Evolutionary conservation across 1,140 invertebrate species (phyloP).

Genomic region (Eciton burchellii): DNA sequence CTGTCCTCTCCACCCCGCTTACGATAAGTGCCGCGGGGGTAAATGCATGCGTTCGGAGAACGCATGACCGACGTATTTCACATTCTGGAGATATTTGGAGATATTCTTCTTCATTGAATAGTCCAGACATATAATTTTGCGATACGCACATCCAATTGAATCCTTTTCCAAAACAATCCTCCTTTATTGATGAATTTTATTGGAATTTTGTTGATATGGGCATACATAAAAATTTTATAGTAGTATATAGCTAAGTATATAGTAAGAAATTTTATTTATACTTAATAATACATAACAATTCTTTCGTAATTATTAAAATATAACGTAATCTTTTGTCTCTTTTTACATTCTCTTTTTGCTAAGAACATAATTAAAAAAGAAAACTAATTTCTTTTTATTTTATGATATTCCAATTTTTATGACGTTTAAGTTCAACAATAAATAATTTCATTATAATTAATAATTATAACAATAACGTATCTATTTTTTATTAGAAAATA

Average conservation of each 20-base stretch:
- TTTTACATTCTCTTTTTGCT: too few species aligned
- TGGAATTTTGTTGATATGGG: neutral
- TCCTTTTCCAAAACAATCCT: neutral
- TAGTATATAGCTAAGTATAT: too few species aligned
- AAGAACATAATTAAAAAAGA: too few species aligned
- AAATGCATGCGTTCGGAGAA: constrained; percentile 73
- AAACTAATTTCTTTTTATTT: too few species aligned
- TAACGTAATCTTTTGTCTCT: neutral
- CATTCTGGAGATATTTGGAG: too few species aligned
- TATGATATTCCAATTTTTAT: too few species aligned
- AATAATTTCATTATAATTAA: too few species aligned
- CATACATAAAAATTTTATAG: neutral
- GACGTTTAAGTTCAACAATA: too few species aligned
- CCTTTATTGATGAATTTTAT: neutral
- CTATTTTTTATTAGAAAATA: neutral
- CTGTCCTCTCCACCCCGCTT: constrained; percentile 44
- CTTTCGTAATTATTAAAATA: constrained; percentile 8
- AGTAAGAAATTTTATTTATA: neutral
- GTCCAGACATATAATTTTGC: constrained; percentile 11
- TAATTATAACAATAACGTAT: too few species aligned
- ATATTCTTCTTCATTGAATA: neutral
- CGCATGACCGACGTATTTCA: constrained; percentile 70
- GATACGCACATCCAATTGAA: neutral
- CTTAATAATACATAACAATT: constrained; percentile 17
- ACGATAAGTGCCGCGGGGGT: constrained; percentile 25